Percentiles rank a stretch among this genome's conserved stretches.
phyloP scores from a whole-genome alignment of 2,797 vertebrate species.

The Esox lucius region DNA sequence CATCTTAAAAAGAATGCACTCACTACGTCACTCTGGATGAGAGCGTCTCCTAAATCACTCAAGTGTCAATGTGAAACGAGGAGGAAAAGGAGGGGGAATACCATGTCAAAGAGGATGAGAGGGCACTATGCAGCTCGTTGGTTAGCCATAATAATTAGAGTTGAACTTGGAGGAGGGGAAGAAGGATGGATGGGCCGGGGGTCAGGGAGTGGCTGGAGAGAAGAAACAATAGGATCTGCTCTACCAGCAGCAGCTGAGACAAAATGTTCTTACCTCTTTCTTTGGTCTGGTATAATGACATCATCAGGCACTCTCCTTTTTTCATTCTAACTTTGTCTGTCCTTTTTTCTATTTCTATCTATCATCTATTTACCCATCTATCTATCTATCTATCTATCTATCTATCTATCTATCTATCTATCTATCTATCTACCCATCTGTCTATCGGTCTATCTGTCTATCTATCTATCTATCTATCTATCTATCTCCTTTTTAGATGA shows the following conservation, averaged over 20 bases:
- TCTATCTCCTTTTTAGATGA: no score
- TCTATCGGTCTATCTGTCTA: neutral
- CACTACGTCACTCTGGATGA: no score
- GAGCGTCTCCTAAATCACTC: no score
- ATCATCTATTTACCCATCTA: neutral
- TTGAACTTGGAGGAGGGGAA: neutral
- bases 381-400: neutral
- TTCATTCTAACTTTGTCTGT: neutral
- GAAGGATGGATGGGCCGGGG: conserved; percentile 15
- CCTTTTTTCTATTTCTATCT: neutral
- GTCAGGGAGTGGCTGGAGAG: neutral
- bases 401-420: neutral
- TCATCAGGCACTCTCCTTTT: neutral
- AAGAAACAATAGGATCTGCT: neutral
- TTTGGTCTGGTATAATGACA: conserved; percentile 2
- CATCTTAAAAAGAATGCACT: neutral
- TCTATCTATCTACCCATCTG: neutral
- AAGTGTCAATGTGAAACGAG: neutral
- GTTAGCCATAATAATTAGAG: neutral
- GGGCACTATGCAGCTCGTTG: neutral
- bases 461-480: no score
- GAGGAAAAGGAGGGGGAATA: neutral
- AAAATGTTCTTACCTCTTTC: neutral
- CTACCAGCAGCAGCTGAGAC: neutral
- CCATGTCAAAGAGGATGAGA: neutral